Conservation (phyloP, 2,888 invertebrate species). For the Latrodectus elegans region DNA sequence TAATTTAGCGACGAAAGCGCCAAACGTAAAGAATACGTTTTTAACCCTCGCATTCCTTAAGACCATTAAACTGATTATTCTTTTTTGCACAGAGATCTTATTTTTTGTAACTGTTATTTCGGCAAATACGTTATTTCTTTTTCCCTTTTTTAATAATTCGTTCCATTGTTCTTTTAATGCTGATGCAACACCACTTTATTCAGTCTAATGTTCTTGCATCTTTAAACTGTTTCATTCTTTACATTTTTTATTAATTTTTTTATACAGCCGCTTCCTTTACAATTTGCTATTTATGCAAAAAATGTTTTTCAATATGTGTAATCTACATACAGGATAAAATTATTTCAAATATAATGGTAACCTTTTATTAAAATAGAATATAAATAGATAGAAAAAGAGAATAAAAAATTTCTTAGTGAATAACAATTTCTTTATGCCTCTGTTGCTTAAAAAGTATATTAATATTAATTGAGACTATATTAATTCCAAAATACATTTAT, state of each 20-base stretch:
- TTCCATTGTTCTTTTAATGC: slow-evolving; percentile 28
- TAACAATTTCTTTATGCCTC: too few species aligned
- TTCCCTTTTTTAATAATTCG: slow-evolving; percentile 1
- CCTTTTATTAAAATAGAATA: too few species aligned
- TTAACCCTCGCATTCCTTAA: not conserved
- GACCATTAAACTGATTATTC: slow-evolving; percentile 28
- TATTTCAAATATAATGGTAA: too few species aligned
- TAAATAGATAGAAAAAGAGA: too few species aligned
- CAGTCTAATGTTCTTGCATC: slow-evolving; percentile 24
- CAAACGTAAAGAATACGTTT: not conserved
- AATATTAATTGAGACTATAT: too few species aligned
- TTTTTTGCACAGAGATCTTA: slow-evolving; percentile 12
- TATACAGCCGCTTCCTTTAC: not conserved
- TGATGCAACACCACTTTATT: slow-evolving; percentile 11
- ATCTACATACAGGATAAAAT: too few species aligned
- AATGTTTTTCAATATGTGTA: too few species aligned
- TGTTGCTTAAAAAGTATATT: too few species aligned
- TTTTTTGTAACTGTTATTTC: slow-evolving; percentile 4
- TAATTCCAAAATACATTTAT: too few species aligned
- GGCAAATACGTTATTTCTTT: slow-evolving; percentile 13
- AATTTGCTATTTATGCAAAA: too few species aligned
- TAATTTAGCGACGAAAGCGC: not conserved
- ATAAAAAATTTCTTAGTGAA: too few species aligned
- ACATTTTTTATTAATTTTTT: not conserved
- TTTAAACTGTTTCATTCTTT: slow-evolving; percentile 4